Evolutionary conservation across 2,888 invertebrate genomes (phyloP).

Genomic region (Athripsodes cinereus): DNA sequence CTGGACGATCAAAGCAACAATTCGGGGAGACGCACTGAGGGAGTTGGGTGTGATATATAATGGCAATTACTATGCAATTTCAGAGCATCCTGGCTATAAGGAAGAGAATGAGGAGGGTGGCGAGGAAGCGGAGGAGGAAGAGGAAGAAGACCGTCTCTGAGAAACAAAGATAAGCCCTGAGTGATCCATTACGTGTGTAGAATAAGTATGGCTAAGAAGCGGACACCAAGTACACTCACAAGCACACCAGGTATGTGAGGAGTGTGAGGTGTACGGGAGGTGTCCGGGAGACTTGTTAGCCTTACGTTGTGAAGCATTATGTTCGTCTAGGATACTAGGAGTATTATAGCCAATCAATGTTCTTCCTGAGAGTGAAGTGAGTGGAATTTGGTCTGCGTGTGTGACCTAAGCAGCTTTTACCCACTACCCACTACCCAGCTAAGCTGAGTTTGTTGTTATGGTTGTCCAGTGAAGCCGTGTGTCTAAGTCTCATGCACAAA

Average conservation of each 20-base stretch:
- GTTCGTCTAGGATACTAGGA: neutral
- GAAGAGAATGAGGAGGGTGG: constrained; percentile 82
- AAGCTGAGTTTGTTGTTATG: neutral
- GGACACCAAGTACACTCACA: neutral
- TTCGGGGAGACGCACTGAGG: constrained; percentile 82
- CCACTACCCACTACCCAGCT: neutral
- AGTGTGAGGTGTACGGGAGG: neutral
- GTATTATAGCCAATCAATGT: neutral
- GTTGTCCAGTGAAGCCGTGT: constrained; percentile 7
- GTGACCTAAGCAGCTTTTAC: neutral
- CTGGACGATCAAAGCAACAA: constrained; percentile 95
- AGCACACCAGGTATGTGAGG: neutral
- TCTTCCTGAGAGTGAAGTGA: neutral
- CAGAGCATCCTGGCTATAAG: constrained; percentile 90
- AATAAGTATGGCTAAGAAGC: neutral
- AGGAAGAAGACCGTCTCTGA: constrained; percentile 67
- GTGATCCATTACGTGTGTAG: neutral
- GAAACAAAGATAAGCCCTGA: constrained; percentile 33
- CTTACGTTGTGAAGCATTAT: no score
- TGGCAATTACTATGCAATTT: constrained; percentile 92
- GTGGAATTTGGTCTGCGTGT: no score
- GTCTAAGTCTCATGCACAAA: constrained; percentile 26
- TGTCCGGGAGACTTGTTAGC: neutral
- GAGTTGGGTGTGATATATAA: constrained; percentile 92
- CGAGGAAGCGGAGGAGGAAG: constrained; percentile 79